Base-by-base conservation (phyloP, 2,888 invertebrate genomes). In the Drosophila leonis region DNA sequence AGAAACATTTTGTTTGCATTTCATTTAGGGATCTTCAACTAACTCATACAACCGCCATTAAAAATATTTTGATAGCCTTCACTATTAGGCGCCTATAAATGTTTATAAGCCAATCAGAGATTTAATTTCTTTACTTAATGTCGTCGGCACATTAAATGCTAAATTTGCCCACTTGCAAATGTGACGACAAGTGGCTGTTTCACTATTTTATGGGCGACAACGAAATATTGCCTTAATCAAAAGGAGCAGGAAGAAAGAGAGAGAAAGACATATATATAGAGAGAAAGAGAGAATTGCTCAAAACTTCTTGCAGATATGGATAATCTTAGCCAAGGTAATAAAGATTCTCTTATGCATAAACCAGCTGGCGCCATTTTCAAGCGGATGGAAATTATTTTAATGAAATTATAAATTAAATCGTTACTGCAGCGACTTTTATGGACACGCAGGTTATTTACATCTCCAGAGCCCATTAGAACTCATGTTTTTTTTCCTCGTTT, bases 371-470 rank as follows among this genome's bases (percentile, higher is more conserved):
- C 82, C 83, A 83, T 86, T 83, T 74, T 72, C 7, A 42, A 57
- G 31, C 31, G 10, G 33, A 41, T 46, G 27, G 33, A 56, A 67
- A 72, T 61, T 60, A 72, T 57, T 78, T 80, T 82, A 82, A 86
- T 82, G 72, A 86, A 83, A 83, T 80, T 83, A 82, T 83, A 77
- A 82, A 82, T 72, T 64, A 71, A 64, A 79, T 71, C 55, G 52
- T 66, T 72, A 35, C 46, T 42, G 48, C 44, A 31, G 37, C 68
- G 79, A 76, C 61, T 70, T 86, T 83, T 82, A 85, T 83, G n/a
- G 56, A 60, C 79, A 55, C 27, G 9, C 51, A 52, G 57, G 20
- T 54, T 54, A 67, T 66, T 29, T 57, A 57, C 51, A 49, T 42
- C 35, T 44, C 27, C 35, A 39, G 8, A 9, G 24, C 29, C 44